Base-by-base conservation (phyloP, 2,113 vertebrate genomes). In the Petaurus breviceps region DNA sequence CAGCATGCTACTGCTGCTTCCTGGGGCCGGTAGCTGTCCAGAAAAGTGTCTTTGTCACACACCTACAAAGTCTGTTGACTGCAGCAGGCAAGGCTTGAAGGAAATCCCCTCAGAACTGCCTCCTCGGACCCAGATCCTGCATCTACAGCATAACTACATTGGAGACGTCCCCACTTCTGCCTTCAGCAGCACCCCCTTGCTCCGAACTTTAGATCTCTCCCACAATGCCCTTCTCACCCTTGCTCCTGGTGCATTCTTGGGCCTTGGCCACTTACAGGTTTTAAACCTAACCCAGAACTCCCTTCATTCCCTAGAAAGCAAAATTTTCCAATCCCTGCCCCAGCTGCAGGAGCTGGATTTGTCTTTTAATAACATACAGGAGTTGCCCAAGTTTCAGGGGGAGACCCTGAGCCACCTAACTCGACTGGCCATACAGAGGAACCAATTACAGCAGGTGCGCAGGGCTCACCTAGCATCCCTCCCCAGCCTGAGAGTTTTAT, bases 181-280 rank as follows among this genome's bases (percentile, higher is more conserved):
- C 23, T 99, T 99, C 97, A 98, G 98, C 91, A 99, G 99, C 55
- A 99, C 99, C 10, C 98, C 99, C 0, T 52, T 98, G 10, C 99
- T 99, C 49, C 99, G 98, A 57, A 98, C 99, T 97, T 97, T 99
- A 55, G 99, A 99, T 97, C 97, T 99, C 96, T 99, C 99, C 3
- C 99, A 99, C 96, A 99, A 99, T 98, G 99, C 99, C 2, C 98
- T 99, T 96, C 99, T 99, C 57, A 98, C 96, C 8, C 95, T 99
- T 97, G 99, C 98, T 23, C 98, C 99, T 0, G 99, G 98, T 50
- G 98, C 99, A 94, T 99, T 99, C 95, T 98, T 99, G 57, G 99
- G 99, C 91, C 98, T 99, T 93, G 98, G 97, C 14, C 98, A 98
- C 53, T 98, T 99, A 26, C 99, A 99, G 95, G 98, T 99, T 92